A percentile compares a stretch with the other conserved stretches of the same genome.
These are phyloP conservation scores for Acridotheres tristis DNA, from an alignment of 2,797 vertebrate species.

Conservation along the genomic window DNA sequence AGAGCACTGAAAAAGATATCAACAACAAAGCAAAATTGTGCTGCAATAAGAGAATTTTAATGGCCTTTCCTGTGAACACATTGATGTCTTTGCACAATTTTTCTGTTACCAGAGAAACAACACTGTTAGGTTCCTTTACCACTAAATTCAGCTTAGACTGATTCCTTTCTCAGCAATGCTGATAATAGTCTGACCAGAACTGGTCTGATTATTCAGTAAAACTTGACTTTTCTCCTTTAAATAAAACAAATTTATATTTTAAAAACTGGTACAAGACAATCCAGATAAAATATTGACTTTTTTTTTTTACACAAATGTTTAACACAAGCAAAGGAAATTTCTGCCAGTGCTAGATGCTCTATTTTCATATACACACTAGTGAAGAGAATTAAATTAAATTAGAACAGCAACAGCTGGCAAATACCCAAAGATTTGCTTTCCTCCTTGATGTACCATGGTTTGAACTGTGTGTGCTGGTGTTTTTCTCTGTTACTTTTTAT, in stretches of 20 bases:
- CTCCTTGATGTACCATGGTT: neutral
- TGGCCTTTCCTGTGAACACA: neutral
- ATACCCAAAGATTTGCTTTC: neutral
- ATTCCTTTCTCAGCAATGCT: neutral
- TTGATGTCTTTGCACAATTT: slow-evolving; percentile 3
- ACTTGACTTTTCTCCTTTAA: neutral
- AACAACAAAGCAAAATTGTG: neutral
- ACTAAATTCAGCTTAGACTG: neutral
- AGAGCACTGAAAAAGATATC: neutral
- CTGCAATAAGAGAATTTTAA: neutral
- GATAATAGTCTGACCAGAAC: neutral
- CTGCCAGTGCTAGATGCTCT: neutral
- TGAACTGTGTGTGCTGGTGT: neutral
- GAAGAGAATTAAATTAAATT: neutral
- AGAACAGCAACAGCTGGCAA: neutral
- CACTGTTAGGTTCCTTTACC: neutral
- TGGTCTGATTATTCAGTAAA: neutral
- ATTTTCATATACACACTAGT: neutral
- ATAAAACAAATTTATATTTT: neutral
- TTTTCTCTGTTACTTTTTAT: neutral
- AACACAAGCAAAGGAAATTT: neutral
- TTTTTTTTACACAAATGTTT: neutral
- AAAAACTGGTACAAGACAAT: neutral
- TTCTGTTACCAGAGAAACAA: slow-evolving; percentile 30
- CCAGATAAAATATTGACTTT: neutral